Conservation (phyloP, 2,113 vertebrate genomes). For the Python bivittatus region DNA sequence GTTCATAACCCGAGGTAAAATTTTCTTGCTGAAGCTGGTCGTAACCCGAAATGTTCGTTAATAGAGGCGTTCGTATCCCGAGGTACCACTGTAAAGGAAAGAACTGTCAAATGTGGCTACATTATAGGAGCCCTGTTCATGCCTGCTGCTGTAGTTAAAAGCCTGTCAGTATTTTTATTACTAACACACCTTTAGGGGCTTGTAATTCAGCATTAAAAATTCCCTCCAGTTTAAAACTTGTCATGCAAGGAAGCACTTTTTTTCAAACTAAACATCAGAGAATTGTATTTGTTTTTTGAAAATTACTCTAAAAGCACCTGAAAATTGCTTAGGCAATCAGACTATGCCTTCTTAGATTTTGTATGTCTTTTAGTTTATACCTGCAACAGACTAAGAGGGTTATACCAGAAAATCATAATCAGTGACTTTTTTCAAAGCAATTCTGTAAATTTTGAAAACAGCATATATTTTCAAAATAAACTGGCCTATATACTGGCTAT, state of each 20-base stretch:
- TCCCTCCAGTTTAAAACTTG: conserved; percentile 56
- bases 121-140: conserved; percentile 26
- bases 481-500: background rate
- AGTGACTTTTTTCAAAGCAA: background rate
- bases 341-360: background rate
- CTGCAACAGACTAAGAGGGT: background rate
- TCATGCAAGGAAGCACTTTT: conserved; percentile 57
- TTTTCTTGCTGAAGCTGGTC: too few relatives aligned
- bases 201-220: conserved; percentile 63
- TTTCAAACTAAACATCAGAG: conserved; percentile 55
- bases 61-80: too few relatives aligned
- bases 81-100: too few relatives aligned
- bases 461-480: background rate
- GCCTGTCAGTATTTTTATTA: conserved; percentile 56
- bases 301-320: conserved; percentile 53
- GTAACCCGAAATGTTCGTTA: too few relatives aligned
- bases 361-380: conserved; percentile 7
- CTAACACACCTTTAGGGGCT: conserved; percentile 54
- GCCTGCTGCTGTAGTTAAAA: conserved; percentile 50
- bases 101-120: conserved; percentile 44
- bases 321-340: conserved; percentile 38
- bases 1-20: too few relatives aligned
- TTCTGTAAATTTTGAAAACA: conserved; percentile 13
- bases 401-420: conserved; percentile 2
- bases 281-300: conserved; percentile 57